Base-by-base conservation (phyloP, 2,113 vertebrate species). In the Coregonus clupeaformis region DNA sequence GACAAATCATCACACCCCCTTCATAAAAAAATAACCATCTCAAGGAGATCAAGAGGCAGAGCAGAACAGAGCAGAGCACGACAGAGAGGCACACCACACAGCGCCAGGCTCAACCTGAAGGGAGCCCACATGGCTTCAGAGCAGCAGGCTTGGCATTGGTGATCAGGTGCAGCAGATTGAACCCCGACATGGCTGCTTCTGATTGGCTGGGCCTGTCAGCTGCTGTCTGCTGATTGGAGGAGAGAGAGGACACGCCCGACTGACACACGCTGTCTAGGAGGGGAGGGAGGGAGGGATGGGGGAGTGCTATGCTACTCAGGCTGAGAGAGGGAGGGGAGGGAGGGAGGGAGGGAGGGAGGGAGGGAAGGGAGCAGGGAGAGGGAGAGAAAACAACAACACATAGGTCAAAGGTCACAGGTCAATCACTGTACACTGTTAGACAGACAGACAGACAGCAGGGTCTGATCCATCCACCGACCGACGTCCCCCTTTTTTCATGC, bases 121-220 rank as follows among this genome's bases (percentile, higher is more conserved):
- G 97, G 88, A 98, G 97, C 90, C 96, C 95, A 94, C 97, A 98
- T 93, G 98, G 92, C 93, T 94, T 94, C 87, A 96, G 96, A 91
- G 95, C 92, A 87, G 95, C 96, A 89, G 98, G 97, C 94, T 98
- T 96, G 95, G 94, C 96, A 95, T 97, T 98, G 94, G 94, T 96
- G 94, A 99, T 94, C 95, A 99, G 95, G 93, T 98, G 98, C 93
- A 99, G 97, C 89, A 99, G 95, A 94, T 98, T 99, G 96, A 99
- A 98, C 90, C 96, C 97, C 90, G 98, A 99, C 98, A 99, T 98
- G 94, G 92, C 94, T 94, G 95, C 93, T 91, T 91, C 71, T 74
- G 66, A 55, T 52, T 52, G 49, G 71, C 9, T 57, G 63, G 32
- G 14, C 47, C 32, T 30, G 92, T 24, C n/a, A 52, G 74, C 66